Conservation (phyloP, 2,113 vertebrate species). For the Barbus barbus region DNA sequence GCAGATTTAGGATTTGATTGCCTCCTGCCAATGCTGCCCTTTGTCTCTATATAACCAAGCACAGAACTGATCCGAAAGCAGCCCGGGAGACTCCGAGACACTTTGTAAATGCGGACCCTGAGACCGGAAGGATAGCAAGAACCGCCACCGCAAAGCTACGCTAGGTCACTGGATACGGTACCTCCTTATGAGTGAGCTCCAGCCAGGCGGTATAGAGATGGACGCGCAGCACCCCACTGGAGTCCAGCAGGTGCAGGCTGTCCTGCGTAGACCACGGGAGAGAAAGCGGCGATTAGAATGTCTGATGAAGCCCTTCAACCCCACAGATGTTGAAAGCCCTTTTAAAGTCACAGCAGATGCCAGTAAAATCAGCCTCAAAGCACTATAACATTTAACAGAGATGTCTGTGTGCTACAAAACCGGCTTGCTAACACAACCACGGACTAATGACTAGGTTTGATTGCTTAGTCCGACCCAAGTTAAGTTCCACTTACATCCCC, state of each 20-base stretch:
- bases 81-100: background rate
- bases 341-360: background rate
- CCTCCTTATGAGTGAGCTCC: conserved; percentile 81
- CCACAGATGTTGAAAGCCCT: conserved; percentile 16
- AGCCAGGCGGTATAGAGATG: conserved; percentile 81
- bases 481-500: background rate
- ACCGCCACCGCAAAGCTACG: conserved; percentile 55
- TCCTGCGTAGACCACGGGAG: conserved; percentile 74
- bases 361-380: conserved; percentile 28
- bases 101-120: conserved; percentile 30
- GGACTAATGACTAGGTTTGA: background rate
- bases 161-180: conserved; percentile 74
- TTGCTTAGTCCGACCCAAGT: background rate
- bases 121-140: conserved; percentile 11
- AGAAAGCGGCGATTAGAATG: conserved; percentile 67
- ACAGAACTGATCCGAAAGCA: conserved; percentile 16
- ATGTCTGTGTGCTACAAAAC: background rate
- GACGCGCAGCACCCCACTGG: conserved; percentile 76
- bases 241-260: conserved; percentile 79
- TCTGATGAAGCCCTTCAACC: conserved; percentile 24
- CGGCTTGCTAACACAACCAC: background rate
- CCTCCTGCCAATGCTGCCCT: background rate
- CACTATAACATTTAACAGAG: conserved; percentile 19
- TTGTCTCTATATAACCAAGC: background rate
- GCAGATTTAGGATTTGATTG: background rate